phyloP scores from a whole-genome alignment of 2,113 vertebrate species.

The Nipponia nippon region DNA sequence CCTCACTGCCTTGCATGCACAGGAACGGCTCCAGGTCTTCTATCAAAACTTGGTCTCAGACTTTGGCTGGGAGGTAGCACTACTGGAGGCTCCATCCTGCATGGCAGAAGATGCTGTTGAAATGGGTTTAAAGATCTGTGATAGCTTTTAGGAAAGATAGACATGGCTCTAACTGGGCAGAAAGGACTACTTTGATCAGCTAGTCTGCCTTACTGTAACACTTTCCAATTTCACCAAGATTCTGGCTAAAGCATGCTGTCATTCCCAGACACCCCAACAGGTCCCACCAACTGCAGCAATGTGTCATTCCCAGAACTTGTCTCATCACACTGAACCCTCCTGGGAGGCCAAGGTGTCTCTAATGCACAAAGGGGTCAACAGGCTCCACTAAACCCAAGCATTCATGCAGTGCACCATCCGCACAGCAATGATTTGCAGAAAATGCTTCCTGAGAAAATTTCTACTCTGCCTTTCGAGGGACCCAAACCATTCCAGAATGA shows the following conservation, averaged over 20 bases:
- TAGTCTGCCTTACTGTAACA: neutral
- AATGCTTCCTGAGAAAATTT: neutral
- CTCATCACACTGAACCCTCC: neutral
- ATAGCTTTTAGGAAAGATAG: neutral
- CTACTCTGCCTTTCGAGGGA: neutral
- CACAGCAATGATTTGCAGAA: neutral
- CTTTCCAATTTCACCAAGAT: neutral
- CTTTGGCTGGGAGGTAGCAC: neutral
- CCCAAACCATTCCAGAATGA: neutral
- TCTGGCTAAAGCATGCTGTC: neutral
- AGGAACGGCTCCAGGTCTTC: neutral
- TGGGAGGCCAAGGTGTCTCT: neutral
- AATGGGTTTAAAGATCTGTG: neutral
- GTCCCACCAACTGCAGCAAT: neutral
- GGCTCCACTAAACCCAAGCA: neutral
- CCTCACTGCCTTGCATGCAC: neutral
- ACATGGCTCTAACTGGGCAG: fast-evolving
- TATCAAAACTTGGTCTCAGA: neutral
- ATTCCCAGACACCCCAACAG: fast-evolving
- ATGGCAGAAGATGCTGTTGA: fast-evolving
- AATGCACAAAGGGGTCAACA: fast-evolving
- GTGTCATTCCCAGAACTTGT: neutral
- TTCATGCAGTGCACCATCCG: neutral
- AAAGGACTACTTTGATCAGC: neutral
- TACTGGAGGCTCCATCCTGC: neutral